Evolutionary conservation across 1,140 invertebrate genomes (phyloP).

Genomic region (Micrasema longulum): DNA sequence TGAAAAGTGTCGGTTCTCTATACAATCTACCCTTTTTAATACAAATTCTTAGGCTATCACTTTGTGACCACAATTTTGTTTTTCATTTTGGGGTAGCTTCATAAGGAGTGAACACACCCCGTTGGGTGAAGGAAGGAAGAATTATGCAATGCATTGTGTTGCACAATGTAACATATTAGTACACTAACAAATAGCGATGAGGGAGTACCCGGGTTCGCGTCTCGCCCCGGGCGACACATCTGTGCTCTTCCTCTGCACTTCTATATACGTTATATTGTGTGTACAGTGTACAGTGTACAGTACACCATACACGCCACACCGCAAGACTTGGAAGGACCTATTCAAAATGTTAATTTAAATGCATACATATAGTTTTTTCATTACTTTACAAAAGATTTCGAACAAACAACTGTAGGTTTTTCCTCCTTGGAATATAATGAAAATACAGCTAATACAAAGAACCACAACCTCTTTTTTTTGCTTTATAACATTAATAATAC

Average conservation of each 20-base stretch:
- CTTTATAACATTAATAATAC: no score
- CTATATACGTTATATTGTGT: no score
- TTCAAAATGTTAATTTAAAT: slow-evolving; percentile 29
- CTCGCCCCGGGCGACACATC: slow-evolving; percentile 48
- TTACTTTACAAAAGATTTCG: no score
- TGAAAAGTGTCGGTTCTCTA: neutral
- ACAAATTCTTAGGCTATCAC: slow-evolving; percentile 29
- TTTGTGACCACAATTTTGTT: slow-evolving; percentile 10
- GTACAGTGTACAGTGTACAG: no score
- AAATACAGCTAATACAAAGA: no score
- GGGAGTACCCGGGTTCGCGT: slow-evolving; percentile 28
- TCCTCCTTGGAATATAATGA: no score
- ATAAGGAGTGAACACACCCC: slow-evolving; percentile 24
- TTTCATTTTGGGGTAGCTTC: slow-evolving; percentile 30
- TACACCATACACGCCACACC: neutral
- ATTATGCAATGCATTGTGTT: slow-evolving; percentile 38
- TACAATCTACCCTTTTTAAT: slow-evolving; percentile 29
- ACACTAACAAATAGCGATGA: slow-evolving; percentile 33
- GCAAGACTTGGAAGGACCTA: slow-evolving; percentile 11
- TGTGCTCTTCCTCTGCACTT: slow-evolving; percentile 36
- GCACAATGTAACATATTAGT: slow-evolving; percentile 49
- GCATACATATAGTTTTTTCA: neutral
- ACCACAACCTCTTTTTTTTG: no score
- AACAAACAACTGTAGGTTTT: no score
- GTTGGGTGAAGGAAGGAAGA: slow-evolving; percentile 22